Conservation (phyloP, 2,797 vertebrate species). For the Kryptolebias ocellatus region DNA sequence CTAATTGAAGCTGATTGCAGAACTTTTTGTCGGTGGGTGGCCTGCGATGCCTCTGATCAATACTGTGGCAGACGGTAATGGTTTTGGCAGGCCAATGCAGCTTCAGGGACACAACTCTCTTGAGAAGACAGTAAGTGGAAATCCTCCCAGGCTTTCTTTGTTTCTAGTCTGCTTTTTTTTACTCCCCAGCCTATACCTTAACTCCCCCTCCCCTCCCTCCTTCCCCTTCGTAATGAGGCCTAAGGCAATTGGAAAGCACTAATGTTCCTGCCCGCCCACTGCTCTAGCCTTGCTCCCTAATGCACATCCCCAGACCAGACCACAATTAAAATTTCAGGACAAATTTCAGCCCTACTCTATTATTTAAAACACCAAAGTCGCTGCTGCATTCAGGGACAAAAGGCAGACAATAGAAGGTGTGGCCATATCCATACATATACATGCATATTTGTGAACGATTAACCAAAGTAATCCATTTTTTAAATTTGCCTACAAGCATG, state of each 20-base stretch:
- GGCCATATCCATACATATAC: constrained; percentile 8
- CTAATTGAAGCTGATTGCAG: constrained; percentile 66
- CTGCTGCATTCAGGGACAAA: constrained; percentile 46
- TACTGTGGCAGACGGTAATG: constrained; percentile 36
- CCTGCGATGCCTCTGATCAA: constrained; percentile 39
- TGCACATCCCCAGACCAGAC: constrained; percentile 75
- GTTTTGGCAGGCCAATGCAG: background rate
- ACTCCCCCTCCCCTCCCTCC: background rate
- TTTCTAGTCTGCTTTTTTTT: constrained; percentile 20
- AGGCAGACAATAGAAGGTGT: constrained; percentile 63
- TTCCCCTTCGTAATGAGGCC: constrained; percentile 59
- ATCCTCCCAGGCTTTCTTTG: constrained; percentile 30
- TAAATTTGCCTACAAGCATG: background rate
- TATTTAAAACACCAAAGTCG: constrained; percentile 76
- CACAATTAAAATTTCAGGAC: constrained; percentile 84
- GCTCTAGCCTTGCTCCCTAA: constrained; percentile 62
- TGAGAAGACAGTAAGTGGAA: constrained; percentile 43
- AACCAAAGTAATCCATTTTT: background rate
- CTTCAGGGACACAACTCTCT: constrained; percentile 34
- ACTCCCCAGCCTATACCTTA: constrained; percentile 5
- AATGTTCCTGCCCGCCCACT: constrained; percentile 55
- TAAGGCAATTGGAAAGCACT: constrained; percentile 71
- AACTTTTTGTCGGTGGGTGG: constrained; percentile 53
- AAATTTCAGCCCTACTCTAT: constrained; percentile 76
- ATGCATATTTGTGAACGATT: background rate